Base-by-base conservation (phyloP, 1,140 invertebrate genomes). In the Magallana ariakensis region DNA sequence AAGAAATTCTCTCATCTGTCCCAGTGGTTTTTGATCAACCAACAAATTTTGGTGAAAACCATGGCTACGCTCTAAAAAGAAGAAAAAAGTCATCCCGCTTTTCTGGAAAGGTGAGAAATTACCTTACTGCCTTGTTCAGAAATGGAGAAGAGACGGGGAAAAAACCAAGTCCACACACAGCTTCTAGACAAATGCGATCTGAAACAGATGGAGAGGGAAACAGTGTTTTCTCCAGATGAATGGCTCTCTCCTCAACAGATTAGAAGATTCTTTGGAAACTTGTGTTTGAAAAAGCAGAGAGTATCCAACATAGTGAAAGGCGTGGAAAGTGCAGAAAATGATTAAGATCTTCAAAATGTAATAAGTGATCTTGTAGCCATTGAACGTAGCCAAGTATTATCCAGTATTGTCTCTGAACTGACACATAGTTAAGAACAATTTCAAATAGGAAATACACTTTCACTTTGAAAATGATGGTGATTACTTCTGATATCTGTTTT, bases 221-320 rank as follows among this genome's bases (percentile, higher is more conserved):
- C 53, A 33, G 75, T 1, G 8, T 46, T 13, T 80, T 33, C 3
- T 80, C 75, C 6, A 46, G 53, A 10, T 33, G 75, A 80, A 13
- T 80, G 75, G 75, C 53, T 80, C 10, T 54, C 26, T 13, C 75
- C 19, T 80, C 26, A 15, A 13, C 75, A 80, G 53, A 80, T 80
- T 33, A 54, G 26, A 46, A 4, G 26, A 9, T 80, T 80, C 53
- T 80, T 80, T n/a, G 26, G 53, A 54, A 54, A 11, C 16, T 80
- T 62, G 19, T 62, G 16, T 62, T 16, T 62, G 60, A 62, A 62
- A n/a, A 62, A 62, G 16, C 60, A 62, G 60, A 62, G 16, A 62
- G 75, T 15, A 11, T 46, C 75, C 26, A 22, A 80, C 26, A 13
- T 57, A 13, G 13, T 8, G 13, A 57, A 57, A 8, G n/a, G n/a